Percentiles rank a stretch among this genome's conserved stretches.
These are phyloP conservation scores for Arctopsyche grandis DNA, from an alignment of 1,140 invertebrate genomes.

Conservation along the genomic window DNA sequence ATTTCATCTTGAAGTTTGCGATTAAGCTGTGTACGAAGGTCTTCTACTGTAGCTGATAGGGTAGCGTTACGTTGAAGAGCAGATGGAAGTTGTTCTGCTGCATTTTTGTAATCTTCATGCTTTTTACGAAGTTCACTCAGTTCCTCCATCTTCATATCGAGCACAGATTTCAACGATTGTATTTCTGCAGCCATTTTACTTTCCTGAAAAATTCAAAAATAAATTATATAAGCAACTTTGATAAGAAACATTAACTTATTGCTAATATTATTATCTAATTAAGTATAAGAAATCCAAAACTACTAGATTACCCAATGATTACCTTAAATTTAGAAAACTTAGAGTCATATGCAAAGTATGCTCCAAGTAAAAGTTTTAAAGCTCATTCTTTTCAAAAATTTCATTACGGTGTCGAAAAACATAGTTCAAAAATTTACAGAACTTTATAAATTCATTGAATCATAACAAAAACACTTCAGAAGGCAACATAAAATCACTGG, in stretches of 20 bases:
- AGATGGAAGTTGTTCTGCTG: conserved; percentile 68
- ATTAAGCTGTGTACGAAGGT: conserved; percentile 74
- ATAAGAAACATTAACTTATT: not conserved
- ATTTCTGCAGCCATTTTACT: conserved; percentile 71
- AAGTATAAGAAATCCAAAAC: not conserved
- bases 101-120: conserved; percentile 68
- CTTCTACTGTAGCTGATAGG: conserved; percentile 66
- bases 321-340: too few species aligned
- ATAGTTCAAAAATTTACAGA: too few species aligned
- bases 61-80: conserved; percentile 67
- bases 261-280: not conserved
- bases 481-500: too few species aligned
- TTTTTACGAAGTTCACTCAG: conserved; percentile 75
- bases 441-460: too few species aligned
- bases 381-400: too few species aligned
- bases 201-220: conserved; percentile 39
- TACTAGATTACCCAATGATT: not conserved
- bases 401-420: too few species aligned
- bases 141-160: conserved; percentile 80
- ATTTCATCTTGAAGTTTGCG: conserved; percentile 68
- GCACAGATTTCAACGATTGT: conserved; percentile 77
- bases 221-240: not conserved
- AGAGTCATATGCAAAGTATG: too few species aligned
- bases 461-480: too few species aligned
- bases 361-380: too few species aligned